Evolutionary conservation across 2,888 invertebrate genomes (phyloP).

Genomic region (Heliconius cydno): DNA sequence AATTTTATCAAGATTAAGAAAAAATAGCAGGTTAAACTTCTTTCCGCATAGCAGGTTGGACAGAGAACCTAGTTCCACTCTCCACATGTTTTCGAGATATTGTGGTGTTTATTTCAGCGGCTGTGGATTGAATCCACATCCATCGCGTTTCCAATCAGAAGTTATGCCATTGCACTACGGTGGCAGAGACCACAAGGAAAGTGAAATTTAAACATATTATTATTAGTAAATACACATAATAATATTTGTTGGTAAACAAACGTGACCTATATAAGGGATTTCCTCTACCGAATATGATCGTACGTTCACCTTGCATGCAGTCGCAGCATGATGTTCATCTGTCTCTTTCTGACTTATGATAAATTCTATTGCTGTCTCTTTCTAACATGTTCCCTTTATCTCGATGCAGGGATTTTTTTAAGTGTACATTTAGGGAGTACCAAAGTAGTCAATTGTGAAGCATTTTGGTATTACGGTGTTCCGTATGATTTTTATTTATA

Average conservation of each 20-base stretch:
- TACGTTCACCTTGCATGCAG: slow-evolving; percentile 38
- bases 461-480: background rate
- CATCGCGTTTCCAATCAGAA: background rate
- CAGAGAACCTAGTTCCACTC: no score
- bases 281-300: slow-evolving; percentile 36
- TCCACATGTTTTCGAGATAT: no score
- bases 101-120: no score
- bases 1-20: no score
- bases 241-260: slow-evolving; percentile 42
- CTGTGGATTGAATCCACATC: background rate
- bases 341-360: slow-evolving; percentile 28
- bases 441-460: background rate
- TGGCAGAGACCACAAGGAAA: background rate
- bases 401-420: background rate
- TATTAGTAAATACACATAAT: background rate
- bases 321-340: slow-evolving; percentile 15
- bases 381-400: slow-evolving; percentile 15
- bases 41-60: no score
- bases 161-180: background rate
- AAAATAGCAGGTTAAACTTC: no score
- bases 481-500: background rate
- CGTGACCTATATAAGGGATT: slow-evolving; percentile 35
- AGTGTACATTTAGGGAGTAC: slow-evolving; percentile 8
- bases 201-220: background rate
- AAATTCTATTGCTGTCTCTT: background rate